Percentiles rank a stretch among this genome's conserved stretches.
These are phyloP conservation scores for Apaloderma vittatum DNA, from an alignment of 2,113 vertebrate genomes.

Conservation along the genomic window DNA sequence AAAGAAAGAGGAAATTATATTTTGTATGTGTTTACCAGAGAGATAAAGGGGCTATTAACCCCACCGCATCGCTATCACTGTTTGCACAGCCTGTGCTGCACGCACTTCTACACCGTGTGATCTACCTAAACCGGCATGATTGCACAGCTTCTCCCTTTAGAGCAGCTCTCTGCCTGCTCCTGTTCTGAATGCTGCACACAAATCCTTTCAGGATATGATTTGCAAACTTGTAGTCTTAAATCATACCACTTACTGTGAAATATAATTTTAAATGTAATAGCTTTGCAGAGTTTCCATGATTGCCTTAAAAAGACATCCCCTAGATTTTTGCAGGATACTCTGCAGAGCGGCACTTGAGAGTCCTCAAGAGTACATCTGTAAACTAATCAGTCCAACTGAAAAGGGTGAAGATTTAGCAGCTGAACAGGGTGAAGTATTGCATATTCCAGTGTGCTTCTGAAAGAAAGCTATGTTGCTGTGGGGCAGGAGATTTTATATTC, in stretches of 20 bases:
- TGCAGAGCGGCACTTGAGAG: neutral
- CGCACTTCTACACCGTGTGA: neutral
- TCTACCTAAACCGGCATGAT: neutral
- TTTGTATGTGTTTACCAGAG: neutral
- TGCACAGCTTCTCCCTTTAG: neutral
- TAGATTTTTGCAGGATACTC: neutral
- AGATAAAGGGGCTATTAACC: neutral
- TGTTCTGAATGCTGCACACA: neutral
- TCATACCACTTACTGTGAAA: neutral
- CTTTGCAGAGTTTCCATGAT: neutral
- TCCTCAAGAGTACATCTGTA: neutral
- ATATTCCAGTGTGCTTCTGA: neutral
- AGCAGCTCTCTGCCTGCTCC: neutral
- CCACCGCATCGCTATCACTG: neutral
- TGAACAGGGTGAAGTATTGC: neutral
- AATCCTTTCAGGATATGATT: neutral
- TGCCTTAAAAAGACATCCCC: neutral
- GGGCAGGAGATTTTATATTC: neutral
- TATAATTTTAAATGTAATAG: conserved; percentile 10
- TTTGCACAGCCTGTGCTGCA: neutral
- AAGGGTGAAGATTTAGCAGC: neutral
- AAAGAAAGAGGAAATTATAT: neutral
- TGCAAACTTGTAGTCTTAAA: conserved; percentile 14
- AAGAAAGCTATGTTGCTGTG: neutral
- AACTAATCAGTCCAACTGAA: conserved; percentile 7